Conservation (phyloP, 1,140 invertebrate genomes). For the Macrosteles quadrilineatus region DNA sequence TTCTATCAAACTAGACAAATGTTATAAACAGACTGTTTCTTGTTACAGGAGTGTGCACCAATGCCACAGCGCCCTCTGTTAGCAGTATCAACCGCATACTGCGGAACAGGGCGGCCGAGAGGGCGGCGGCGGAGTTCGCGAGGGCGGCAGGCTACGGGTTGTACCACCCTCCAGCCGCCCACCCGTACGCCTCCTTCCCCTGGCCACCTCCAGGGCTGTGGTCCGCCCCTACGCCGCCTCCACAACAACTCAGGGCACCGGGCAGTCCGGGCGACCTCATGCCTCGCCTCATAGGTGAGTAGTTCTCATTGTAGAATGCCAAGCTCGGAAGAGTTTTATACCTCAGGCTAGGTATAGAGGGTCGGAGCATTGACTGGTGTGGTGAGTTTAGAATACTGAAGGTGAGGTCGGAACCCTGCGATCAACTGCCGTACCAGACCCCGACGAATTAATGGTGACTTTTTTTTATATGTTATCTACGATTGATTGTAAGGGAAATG, state of each 20-base stretch:
- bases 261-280: slow-evolving; percentile 46
- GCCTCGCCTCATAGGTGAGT: slow-evolving; percentile 33
- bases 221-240: slow-evolving; percentile 42
- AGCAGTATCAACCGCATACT: slow-evolving; percentile 92
- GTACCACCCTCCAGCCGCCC: slow-evolving; percentile 60
- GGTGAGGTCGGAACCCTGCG: too few species aligned
- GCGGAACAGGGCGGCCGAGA: slow-evolving; percentile 84
- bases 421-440: too few species aligned
- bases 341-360: too few species aligned
- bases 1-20: too few species aligned
- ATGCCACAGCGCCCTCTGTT: slow-evolving; percentile 86
- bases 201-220: slow-evolving; percentile 55
- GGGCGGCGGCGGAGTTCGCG: slow-evolving; percentile 92
- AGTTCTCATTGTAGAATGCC: too few species aligned
- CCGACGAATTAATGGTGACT: too few species aligned
- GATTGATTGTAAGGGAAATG: too few species aligned
- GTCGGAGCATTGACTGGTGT: too few species aligned
- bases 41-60: slow-evolving; percentile 81
- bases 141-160: slow-evolving; percentile 86
- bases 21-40: too few species aligned
- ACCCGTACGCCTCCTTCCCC: slow-evolving; percentile 38
- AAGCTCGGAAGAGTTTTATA: too few species aligned
- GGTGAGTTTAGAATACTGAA: too few species aligned
- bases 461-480: too few species aligned
- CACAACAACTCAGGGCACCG: slow-evolving; percentile 50